Evolutionary conservation across 2,888 invertebrate species (phyloP).

Genomic region (Ornithoptera alexandrae): DNA sequence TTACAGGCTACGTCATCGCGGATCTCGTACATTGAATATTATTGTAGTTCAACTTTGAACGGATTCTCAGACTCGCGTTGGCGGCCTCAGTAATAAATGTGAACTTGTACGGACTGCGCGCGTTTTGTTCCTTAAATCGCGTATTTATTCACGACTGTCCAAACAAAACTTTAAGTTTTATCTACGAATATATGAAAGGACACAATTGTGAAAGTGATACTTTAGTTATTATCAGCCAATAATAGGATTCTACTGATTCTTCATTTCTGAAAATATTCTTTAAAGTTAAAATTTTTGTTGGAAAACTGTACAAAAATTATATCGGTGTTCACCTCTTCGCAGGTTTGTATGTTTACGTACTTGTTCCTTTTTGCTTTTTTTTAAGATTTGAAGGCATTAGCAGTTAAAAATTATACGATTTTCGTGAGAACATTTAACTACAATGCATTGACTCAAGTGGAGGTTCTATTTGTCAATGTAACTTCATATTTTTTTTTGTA

Average conservation of each 20-base stretch:
- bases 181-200: slow-evolving; percentile 29
- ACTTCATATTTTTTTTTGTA: neutral
- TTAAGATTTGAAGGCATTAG: slow-evolving; percentile 18
- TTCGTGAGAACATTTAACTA: slow-evolving; percentile 7
- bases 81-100: slow-evolving; percentile 61
- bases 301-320: slow-evolving; percentile 38
- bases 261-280: slow-evolving; percentile 5
- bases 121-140: slow-evolving; percentile 54
- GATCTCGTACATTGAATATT: slow-evolving; percentile 37
- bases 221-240: slow-evolving; percentile 34
- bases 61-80: slow-evolving; percentile 24
- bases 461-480: neutral
- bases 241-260: slow-evolving; percentile 36
- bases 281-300: slow-evolving; percentile 21
- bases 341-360: slow-evolving; percentile 59
- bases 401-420: slow-evolving; percentile 24
- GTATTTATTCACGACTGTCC: slow-evolving; percentile 67
- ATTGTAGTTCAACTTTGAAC: slow-evolving; percentile 24
- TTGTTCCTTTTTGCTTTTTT: slow-evolving; percentile 24
- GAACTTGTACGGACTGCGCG: slow-evolving; percentile 65
- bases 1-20: slow-evolving; percentile 40
- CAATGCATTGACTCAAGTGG: neutral
- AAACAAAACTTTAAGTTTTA: slow-evolving; percentile 52
- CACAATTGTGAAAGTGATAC: slow-evolving; percentile 46
- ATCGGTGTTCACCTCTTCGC: slow-evolving; percentile 55